Conservation (phyloP, 2,888 invertebrate species). For the Idaea dimidiata region DNA sequence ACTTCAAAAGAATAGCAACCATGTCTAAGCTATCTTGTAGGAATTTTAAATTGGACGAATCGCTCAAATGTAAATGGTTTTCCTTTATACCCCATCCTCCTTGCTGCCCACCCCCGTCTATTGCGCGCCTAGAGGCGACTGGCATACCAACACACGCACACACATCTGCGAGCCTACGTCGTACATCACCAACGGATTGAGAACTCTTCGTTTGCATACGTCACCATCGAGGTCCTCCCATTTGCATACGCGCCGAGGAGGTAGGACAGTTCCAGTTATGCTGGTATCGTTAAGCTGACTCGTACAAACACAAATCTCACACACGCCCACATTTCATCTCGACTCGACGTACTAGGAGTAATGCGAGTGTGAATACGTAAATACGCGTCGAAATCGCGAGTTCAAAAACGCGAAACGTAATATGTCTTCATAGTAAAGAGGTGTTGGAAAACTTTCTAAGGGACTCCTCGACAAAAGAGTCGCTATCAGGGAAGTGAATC, state of each 20-base stretch:
- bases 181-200: slow-evolving; percentile 62
- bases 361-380: slow-evolving; percentile 80
- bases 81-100: slow-evolving; percentile 81
- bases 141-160: slow-evolving; percentile 77
- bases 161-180: slow-evolving; percentile 68
- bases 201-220: slow-evolving; percentile 69
- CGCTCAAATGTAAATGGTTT: slow-evolving; percentile 83
- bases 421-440: slow-evolving; percentile 75
- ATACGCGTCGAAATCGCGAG: slow-evolving; percentile 77
- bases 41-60: slow-evolving; percentile 83
- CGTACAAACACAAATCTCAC: slow-evolving; percentile 59
- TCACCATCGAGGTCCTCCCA: slow-evolving; percentile 55
- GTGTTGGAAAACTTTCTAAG: slow-evolving; percentile 72
- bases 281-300: slow-evolving; percentile 69
- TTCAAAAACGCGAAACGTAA: slow-evolving; percentile 80
- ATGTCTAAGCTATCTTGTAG: slow-evolving; percentile 81
- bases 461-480: slow-evolving; percentile 65
- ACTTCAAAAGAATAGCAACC: slow-evolving; percentile 80
- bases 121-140: slow-evolving; percentile 80
- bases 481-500: slow-evolving; percentile 64
- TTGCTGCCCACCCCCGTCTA: slow-evolving; percentile 76
- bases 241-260: slow-evolving; percentile 55
- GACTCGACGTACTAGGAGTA: slow-evolving; percentile 69
- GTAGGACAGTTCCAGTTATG: slow-evolving; percentile 44
- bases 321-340: slow-evolving; percentile 72